Base-by-base conservation (phyloP, 2,888 invertebrate species). In the Caenorhabditis sp. region DNA sequence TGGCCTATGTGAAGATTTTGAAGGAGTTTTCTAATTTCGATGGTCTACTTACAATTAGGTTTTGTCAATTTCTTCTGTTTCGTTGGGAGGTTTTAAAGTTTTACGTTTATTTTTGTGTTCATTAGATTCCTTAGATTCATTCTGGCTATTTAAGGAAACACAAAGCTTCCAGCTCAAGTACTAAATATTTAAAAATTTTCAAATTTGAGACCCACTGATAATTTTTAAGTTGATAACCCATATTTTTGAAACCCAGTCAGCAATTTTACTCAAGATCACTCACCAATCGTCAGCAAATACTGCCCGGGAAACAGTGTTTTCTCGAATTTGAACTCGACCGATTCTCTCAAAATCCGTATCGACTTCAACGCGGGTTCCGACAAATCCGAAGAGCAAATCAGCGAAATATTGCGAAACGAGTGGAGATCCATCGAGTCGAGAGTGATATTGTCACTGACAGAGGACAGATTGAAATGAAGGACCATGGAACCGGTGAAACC, bases 241-340 rank as follows among this genome's bases (percentile, higher is more conserved):
- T 32, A 32, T 6, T 9, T 32, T 32, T 32, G 32, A 40, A 60
- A 61, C 44, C 50, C 3, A 9, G 40, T 15, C 8, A 40, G 8
- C 20, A 9, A 26, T 53, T 53, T 26, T 9, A 15, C 11, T 32
- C 18, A 47, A 40, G 18, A 20, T 22, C 40, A 85, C 64, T 82
- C 79, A 72, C 83, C 86, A 44, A 86, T 84, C 2, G 86, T 86
- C 62, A 86, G 61, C 20, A 86, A 60, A 56, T 86, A 86, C 35
- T 86, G 77, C 53, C 86, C 86, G 13, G 74, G 69, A 62, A 67
- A 78, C 18, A 85, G 47, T 0, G 74, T 35, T 24, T 53, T 55
- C n/a, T 62, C 74, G 28, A 80, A 84, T 20, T 68, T 70, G 51
- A 86, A 77, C 51, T 86, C 84, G 22, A 86, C 84, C 1, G 53